A percentile compares a stretch with the other conserved stretches of the same genome.
Evolutionary conservation across 2,113 vertebrate genomes (phyloP).

Genomic region (Triplophysa rosa): DNA sequence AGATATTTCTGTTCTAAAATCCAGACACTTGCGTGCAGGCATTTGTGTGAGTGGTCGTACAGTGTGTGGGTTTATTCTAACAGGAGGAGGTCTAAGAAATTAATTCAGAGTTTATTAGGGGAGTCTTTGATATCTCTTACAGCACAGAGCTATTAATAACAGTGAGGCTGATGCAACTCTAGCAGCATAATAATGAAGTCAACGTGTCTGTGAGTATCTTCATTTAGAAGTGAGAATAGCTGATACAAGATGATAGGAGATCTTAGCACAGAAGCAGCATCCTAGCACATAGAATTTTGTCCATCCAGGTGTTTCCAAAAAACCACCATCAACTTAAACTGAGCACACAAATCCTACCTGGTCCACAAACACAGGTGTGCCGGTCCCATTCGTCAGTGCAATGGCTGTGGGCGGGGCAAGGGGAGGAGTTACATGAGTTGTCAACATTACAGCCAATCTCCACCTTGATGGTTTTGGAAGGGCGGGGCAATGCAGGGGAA

Average conservation of each 20-base stretch:
- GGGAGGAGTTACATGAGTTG: conserved; percentile 83
- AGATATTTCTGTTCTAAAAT: background rate
- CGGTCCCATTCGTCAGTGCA: conserved; percentile 91
- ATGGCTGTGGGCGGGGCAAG: conserved; percentile 84
- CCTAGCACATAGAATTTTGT: too few relatives aligned
- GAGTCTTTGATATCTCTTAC: conserved; percentile 66
- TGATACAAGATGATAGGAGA: background rate
- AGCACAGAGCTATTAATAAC: conserved; percentile 65
- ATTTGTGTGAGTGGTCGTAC: background rate
- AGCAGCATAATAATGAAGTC: conserved; percentile 59
- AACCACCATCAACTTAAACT: background rate
- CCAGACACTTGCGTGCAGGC: conserved; percentile 4
- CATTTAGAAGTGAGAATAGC: conserved; percentile 32
- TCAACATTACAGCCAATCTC: conserved; percentile 85
- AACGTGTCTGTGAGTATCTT: conserved; percentile 31
- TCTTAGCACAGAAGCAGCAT: background rate
- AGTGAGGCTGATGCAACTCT: conserved; percentile 64
- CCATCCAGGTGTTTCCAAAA: too few relatives aligned
- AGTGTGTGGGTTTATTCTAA: conserved; percentile 27
- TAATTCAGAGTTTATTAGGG: conserved; percentile 70
- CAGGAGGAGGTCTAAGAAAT: conserved; percentile 65
- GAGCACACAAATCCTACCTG: conserved; percentile 75
- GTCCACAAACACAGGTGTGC: conserved; percentile 84
- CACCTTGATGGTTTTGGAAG: conserved; percentile 83
- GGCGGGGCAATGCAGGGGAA: conserved; percentile 79